Evolutionary conservation across 2,888 invertebrate species (phyloP).

Genomic region (Phaonia tiefii): DNA sequence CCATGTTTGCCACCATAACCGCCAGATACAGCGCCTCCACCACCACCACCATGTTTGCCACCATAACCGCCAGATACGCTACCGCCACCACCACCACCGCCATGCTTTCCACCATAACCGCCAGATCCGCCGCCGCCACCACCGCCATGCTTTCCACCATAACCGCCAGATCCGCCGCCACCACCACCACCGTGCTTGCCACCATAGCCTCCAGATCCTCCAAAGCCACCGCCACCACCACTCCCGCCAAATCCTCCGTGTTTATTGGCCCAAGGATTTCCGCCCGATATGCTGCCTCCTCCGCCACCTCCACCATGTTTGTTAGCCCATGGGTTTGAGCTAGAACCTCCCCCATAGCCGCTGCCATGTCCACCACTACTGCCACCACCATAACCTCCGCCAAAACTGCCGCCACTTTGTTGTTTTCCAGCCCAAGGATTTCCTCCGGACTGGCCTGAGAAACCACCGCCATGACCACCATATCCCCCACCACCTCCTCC

Average conservation of each 20-base stretch:
- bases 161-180: slow-evolving; percentile 30
- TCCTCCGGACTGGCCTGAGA: no score
- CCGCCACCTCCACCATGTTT: neutral
- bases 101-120: slow-evolving; percentile 57
- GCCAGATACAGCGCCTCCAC: slow-evolving; percentile 44
- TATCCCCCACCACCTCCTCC: slow-evolving; percentile 2
- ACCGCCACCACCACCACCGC: slow-evolving; percentile 35
- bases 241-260: slow-evolving; percentile 53
- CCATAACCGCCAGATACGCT: slow-evolving; percentile 35
- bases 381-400: slow-evolving; percentile 43
- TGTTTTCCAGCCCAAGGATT: no score
- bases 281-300: slow-evolving; percentile 8
- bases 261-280: slow-evolving; percentile 28
- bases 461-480: slow-evolving; percentile 11
- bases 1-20: slow-evolving; percentile 59
- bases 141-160: slow-evolving; percentile 18
- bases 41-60: slow-evolving; percentile 21
- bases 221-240: slow-evolving; percentile 59
- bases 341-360: neutral
- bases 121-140: slow-evolving; percentile 50
- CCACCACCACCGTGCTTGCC: slow-evolving; percentile 55
- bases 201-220: slow-evolving; percentile 58
- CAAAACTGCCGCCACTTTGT: slow-evolving; percentile 5
- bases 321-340: neutral
- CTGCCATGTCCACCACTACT: slow-evolving; percentile 4